Evolutionary conservation across 2,797 vertebrate species (phyloP), one percentile per base, ranked within the genome.

Genomic region (Smutsia temminckii): DNA sequence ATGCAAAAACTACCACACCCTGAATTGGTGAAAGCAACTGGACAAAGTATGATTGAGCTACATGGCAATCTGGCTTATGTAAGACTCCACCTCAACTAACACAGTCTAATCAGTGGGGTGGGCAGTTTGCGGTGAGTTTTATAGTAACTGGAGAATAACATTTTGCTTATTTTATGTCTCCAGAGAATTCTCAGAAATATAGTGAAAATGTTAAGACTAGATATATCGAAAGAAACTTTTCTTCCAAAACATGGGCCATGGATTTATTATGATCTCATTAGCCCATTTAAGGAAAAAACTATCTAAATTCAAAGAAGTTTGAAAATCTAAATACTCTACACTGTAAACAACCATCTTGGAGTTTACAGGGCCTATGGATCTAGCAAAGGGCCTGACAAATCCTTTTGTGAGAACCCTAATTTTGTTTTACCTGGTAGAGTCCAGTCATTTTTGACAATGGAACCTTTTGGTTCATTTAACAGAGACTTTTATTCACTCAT

Each of bases 91-190:
- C 63, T 74, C 63, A 61, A 72, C 49, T 32, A 85, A n/a, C 6
- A 14, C 12, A 27, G 46, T 68, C 49, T 84, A 37, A 68, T 91
- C 49, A 37, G 78, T 3, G 20, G 37, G 20, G 53, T 59, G n/a
- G 42, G 37, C 77, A 51, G 49, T n/a, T 46, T 88, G 83, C 34
- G 32, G 77, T 66, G 53, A 53, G 46, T 77, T 83, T 78, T 87
- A 89, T 18, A 63, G 49, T 81, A 75, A 68, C 51, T 79, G 16
- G 8, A 91, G 71, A 78, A 72, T 40, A 61, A 49, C 57, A 29
- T 92, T 85, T 93, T 87, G 21, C 63, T 90, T 91, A 72, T 29
- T 86, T 63, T 83, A 93, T 21, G 59, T 84, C 72, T 88, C 72
- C 66, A 80, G 71, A 78, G 72, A 69, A 17, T 27, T 80, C 17